Evolutionary conservation across 2,797 vertebrate species (phyloP).

Genomic region (Pteronotus mesoamericanus): DNA sequence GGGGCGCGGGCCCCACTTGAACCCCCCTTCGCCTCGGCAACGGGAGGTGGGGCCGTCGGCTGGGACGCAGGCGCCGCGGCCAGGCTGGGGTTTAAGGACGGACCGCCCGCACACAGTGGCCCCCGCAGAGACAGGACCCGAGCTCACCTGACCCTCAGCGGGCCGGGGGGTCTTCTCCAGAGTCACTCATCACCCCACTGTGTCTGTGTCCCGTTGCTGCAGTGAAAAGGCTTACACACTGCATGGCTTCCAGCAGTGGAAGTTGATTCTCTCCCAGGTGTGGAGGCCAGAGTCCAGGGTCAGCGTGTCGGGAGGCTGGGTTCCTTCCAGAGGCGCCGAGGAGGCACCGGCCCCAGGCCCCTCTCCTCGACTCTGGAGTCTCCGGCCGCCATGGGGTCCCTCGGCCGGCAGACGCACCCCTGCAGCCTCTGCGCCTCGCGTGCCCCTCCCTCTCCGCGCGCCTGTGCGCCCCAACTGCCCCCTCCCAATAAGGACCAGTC

Average conservation of each 20-base stretch:
- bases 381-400: fast-evolving
- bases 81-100: neutral
- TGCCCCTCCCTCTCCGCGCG: neutral
- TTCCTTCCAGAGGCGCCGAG: neutral
- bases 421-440: neutral
- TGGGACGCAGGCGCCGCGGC: fast-evolving
- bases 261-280: neutral
- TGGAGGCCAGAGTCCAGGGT: neutral
- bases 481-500: neutral
- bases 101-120: fast-evolving
- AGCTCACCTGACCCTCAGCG: neutral
- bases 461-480: neutral
- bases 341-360: neutral
- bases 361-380: neutral
- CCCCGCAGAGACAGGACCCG: too few relatives aligned
- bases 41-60: fast-evolving
- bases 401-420: fast-evolving
- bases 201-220: fast-evolving
- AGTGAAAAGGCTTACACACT: fast-evolving
- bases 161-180: neutral
- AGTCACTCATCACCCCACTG: neutral
- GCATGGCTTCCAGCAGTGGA: neutral
- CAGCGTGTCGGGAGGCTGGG: neutral
- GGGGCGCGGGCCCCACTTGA: fast-evolving
- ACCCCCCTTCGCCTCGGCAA: fast-evolving